Percentiles rank a stretch among this genome's conserved stretches.
Evolutionary conservation across 2,888 invertebrate species (phyloP).

Genomic region (Dioctria rufipes): DNA sequence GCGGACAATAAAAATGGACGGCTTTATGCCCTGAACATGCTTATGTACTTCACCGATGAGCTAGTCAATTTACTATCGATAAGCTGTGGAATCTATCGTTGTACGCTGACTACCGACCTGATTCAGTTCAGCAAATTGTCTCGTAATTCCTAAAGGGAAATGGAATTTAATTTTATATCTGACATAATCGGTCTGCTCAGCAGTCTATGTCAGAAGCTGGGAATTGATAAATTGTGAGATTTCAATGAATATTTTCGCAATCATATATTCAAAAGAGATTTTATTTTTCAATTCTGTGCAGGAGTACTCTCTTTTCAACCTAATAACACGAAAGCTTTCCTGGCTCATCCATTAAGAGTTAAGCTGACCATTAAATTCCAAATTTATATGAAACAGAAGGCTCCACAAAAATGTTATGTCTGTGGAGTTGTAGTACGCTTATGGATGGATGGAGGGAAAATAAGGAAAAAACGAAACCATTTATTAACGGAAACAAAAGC

Average conservation of each 20-base stretch:
- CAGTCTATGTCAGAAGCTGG: neutral
- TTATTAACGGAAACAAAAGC: conserved; percentile 27
- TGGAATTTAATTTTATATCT: neutral
- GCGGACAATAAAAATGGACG: neutral
- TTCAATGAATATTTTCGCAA: neutral
- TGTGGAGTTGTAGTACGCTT: neutral
- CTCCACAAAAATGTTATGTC: neutral
- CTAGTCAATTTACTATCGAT: too few species aligned
- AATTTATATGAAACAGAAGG: neutral
- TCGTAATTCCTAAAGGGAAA: neutral
- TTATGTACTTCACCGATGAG: neutral
- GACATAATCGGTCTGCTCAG: neutral
- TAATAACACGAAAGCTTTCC: neutral
- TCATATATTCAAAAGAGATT: neutral
- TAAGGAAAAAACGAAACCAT: conserved; percentile 8
- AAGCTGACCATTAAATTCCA: neutral
- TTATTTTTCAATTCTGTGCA: too few species aligned
- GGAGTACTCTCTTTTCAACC: too few species aligned
- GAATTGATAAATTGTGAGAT: neutral
- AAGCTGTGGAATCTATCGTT: too few species aligned
- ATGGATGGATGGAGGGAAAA: neutral
- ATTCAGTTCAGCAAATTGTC: too few species aligned
- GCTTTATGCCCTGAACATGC: neutral
- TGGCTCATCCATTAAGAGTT: conserved; percentile 4
- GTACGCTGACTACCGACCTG: too few species aligned